phyloP scores from a whole-genome alignment of 1,140 invertebrate genomes.

The Eriocheir sinensis region DNA sequence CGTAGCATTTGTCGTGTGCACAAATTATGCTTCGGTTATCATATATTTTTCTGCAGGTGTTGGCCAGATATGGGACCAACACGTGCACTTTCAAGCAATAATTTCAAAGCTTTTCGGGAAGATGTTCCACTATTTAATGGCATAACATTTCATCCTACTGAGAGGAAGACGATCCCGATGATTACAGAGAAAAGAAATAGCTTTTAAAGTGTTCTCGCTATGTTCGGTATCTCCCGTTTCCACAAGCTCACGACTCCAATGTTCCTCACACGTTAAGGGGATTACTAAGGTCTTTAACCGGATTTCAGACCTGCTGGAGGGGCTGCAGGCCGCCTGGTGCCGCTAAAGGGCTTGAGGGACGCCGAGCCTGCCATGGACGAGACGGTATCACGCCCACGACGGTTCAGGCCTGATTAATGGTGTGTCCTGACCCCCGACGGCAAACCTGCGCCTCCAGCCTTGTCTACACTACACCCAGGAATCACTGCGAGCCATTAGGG shows the following conservation, averaged over 20 bases:
- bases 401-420: background rate
- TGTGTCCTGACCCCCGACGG: background rate
- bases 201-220: background rate
- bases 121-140: conserved; percentile 1
- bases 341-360: background rate
- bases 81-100: conserved; percentile 13
- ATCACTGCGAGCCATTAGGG: background rate
- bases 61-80: conserved; percentile 11
- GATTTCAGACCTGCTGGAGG: background rate
- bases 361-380: background rate
- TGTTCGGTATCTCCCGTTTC: background rate
- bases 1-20: conserved; percentile 23
- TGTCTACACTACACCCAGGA: background rate
- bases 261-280: background rate
- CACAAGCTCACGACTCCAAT: background rate
- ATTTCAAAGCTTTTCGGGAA: background rate
- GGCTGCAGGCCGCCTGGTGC: background rate
- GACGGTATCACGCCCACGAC: background rate
- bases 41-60: conserved; percentile 3
- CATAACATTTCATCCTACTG: conserved; percentile 13
- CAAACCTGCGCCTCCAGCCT: background rate
- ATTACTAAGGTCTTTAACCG: background rate
- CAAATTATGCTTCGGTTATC: background rate
- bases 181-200: background rate
- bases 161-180: background rate